Conservation (phyloP, 2,797 vertebrate species). For the Silurus lanzhouensis region DNA sequence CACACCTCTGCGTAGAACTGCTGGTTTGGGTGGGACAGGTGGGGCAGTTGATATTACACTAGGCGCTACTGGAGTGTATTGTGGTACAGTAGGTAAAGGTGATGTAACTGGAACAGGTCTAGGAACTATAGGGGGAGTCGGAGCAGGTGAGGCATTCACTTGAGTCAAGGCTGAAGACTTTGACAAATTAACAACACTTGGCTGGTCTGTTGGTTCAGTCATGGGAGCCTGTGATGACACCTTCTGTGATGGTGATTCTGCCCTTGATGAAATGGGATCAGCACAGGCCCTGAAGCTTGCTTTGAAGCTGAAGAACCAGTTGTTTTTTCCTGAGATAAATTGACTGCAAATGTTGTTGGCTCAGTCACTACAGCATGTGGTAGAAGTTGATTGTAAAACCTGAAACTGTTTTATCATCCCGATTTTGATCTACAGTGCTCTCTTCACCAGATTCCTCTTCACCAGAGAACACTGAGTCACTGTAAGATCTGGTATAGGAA, state of each 20-base stretch:
- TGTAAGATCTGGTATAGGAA: slow-evolving; percentile 94
- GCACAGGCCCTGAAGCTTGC: not conserved
- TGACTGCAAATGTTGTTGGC: slow-evolving; percentile 47
- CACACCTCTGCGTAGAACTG: slow-evolving; percentile 76
- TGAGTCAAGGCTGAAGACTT: slow-evolving; percentile 41
- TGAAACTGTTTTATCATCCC: slow-evolving; percentile 56
- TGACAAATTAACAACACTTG: slow-evolving; percentile 71
- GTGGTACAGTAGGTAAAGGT: slow-evolving; percentile 77
- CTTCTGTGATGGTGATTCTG: slow-evolving; percentile 26
- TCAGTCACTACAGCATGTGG: slow-evolving; percentile 55
- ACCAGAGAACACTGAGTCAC: slow-evolving; percentile 97
- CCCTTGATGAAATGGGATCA: slow-evolving; percentile 23
- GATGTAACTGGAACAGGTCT: slow-evolving; percentile 65
- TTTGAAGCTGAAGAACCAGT: slow-evolving; percentile 30
- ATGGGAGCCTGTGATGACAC: slow-evolving; percentile 5
- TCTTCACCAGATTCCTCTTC: slow-evolving; percentile 93
- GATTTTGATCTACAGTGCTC: slow-evolving; percentile 76
- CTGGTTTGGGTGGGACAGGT: slow-evolving; percentile 83
- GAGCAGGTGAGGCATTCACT: slow-evolving; percentile 29
- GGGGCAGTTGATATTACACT: slow-evolving; percentile 78
- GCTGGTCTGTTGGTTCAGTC: slow-evolving; percentile 42
- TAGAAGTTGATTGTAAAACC: slow-evolving; percentile 51
- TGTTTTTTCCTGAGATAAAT: slow-evolving; percentile 44
- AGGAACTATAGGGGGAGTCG: slow-evolving; percentile 44
- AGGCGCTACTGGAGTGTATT: slow-evolving; percentile 74